Evolutionary conservation across 2,888 invertebrate genomes (phyloP).

Genomic region (Lordiphosa andalusiaca): DNA sequence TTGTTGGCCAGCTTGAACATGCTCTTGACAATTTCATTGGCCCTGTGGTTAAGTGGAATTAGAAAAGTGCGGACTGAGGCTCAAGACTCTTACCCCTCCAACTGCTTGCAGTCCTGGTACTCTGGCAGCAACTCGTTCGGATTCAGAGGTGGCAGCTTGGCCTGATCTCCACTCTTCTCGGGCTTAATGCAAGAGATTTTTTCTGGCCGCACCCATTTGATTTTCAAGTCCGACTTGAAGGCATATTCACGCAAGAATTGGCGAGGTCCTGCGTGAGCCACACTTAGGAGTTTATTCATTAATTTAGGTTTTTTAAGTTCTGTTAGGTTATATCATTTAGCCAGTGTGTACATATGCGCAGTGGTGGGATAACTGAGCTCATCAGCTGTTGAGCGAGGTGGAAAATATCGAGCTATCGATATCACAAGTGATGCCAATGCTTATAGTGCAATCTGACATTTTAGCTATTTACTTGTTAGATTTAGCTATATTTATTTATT

Average conservation of each 20-base stretch:
- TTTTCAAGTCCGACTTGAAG: slow-evolving; percentile 86
- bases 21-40: slow-evolving; percentile 86
- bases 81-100: slow-evolving; percentile 83
- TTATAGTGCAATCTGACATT: too few species aligned
- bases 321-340: slow-evolving; percentile 53
- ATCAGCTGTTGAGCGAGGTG: slow-evolving; percentile 34
- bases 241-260: slow-evolving; percentile 79
- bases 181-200: slow-evolving; percentile 85
- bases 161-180: slow-evolving; percentile 87
- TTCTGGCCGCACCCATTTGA: slow-evolving; percentile 89
- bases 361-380: background rate
- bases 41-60: slow-evolving; percentile 80
- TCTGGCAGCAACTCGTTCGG: slow-evolving; percentile 81
- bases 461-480: too few species aligned
- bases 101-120: slow-evolving; percentile 84
- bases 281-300: slow-evolving; percentile 65
- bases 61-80: background rate
- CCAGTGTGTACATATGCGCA: slow-evolving; percentile 32
- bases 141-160: slow-evolving; percentile 82
- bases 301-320: slow-evolving; percentile 22
- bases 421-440: background rate
- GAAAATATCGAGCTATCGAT: background rate
- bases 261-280: slow-evolving; percentile 45
- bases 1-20: slow-evolving; percentile 87
- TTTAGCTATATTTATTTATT: too few species aligned